Evolutionary conservation across 2,888 invertebrate genomes (phyloP).

Genomic region (Tipula confusa): DNA sequence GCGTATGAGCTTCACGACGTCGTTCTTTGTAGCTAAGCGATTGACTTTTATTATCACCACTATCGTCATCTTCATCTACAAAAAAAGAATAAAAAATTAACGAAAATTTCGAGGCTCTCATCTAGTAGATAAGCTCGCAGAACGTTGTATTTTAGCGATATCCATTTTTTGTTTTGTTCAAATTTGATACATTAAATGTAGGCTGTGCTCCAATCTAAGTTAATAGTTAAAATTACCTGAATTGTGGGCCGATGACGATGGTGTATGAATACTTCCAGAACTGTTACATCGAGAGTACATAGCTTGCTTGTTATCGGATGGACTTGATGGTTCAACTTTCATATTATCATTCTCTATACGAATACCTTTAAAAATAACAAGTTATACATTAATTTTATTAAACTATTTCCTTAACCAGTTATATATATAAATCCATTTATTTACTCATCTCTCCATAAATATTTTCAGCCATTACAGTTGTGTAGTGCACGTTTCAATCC

Average conservation of each 20-base stretch:
- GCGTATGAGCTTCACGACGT: conserved; percentile 88
- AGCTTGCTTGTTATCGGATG: conserved; percentile 52
- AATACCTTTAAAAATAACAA: neutral
- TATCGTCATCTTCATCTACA: conserved; percentile 62
- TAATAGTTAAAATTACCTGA: conserved; percentile 60
- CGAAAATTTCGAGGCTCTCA: no score
- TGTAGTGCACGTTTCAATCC: neutral
- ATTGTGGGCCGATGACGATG: conserved; percentile 75
- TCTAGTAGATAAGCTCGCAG: no score
- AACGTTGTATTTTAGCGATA: neutral
- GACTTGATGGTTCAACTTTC: conserved; percentile 58
- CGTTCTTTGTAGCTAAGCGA: conserved; percentile 87
- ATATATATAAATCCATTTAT: neutral
- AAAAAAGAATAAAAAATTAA: conserved; percentile 34
- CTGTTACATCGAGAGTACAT: conserved; percentile 72
- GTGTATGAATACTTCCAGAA: conserved; percentile 71
- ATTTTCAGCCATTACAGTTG: conserved; percentile 30
- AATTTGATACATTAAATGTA: no score
- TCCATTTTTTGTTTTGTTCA: neutral
- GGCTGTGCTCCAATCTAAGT: no score
- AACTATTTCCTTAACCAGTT: neutral
- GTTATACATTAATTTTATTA: neutral
- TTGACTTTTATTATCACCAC: conserved; percentile 57
- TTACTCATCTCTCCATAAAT: conserved; percentile 30
- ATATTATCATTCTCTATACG: conserved; percentile 37